Base-by-base conservation (phyloP, 2,888 invertebrate species). In the Pristionchus arcanus region DNA sequence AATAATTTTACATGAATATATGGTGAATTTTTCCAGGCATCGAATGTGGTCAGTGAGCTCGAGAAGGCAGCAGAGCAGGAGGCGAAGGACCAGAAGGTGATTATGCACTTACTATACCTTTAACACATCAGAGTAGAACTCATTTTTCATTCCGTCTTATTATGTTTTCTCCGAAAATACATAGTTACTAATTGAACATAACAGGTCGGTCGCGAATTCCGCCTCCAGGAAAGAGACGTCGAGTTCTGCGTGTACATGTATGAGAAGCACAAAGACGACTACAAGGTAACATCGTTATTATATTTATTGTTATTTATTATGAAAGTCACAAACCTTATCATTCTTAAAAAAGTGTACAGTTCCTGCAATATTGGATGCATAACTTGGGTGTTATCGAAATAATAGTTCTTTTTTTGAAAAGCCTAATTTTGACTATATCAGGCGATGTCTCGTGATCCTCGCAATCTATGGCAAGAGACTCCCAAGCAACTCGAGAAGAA, bases 161-260 rank as follows among this genome's bases (percentile, higher is more conserved):
- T 13, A n/a, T 49, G 42, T 49, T 49, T 11, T 13, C 42, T 28
- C 7, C n/a, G 9, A 25, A 68, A 68, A 68, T 68, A 42, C 13
- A 25, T n/a, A 19, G 1, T 83, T 34, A 49, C 11, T 28, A n/a
- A 3, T 34, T 37, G 11, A 59, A 21, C 63, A 16, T 87, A 37
- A 28, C 87, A 87, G 87, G 87, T 71, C 7, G 89, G 89, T 42
- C 90, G 93, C 83, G 91, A 91, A 66, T 90, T 90, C 87, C 90
- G 90, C 16, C 90, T 94, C 9, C 92, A 91, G 55, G 92, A 93
- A 53, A 89, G 92, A 28, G 94, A 94, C 88, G 90, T 93, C 31
- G 91, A 94, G 81, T 91, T 94, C 66, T 94, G 93, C 92, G 91
- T 92, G 81, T 92, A 93, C 89, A 93, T 94, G 93, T 59, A 93